Conservation (phyloP, 2,888 invertebrate genomes). For the Dicranocentrus wangi region DNA sequence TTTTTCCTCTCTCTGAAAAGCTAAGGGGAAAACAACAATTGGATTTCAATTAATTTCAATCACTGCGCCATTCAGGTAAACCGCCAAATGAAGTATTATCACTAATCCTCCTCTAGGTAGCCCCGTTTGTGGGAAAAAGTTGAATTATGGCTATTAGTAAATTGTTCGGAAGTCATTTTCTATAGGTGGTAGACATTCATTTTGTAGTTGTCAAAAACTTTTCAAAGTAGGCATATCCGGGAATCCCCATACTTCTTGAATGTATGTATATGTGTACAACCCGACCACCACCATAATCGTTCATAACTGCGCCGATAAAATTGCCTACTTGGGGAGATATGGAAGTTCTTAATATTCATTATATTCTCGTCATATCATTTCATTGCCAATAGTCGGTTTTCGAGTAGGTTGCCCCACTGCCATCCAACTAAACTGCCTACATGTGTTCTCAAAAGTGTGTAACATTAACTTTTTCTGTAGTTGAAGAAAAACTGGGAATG, state of each 20-base stretch:
- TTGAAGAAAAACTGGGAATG: too few relatives aligned
- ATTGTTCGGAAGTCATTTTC: conserved; percentile 63
- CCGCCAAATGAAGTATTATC: conserved; percentile 53
- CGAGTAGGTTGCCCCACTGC: too few relatives aligned
- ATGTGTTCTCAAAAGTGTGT: too few relatives aligned
- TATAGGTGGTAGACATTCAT: conserved; percentile 52
- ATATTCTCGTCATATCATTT: conserved; percentile 27
- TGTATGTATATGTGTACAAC: background rate
- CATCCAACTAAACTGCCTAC: too few relatives aligned
- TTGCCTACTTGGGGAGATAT: conserved; percentile 28
- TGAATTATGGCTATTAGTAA: conserved; percentile 65
- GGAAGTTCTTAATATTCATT: conserved; percentile 57
- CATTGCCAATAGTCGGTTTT: background rate
- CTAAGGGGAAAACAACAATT: conserved; percentile 43
- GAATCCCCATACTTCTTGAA: too few relatives aligned
- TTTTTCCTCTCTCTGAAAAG: background rate
- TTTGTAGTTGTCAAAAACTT: background rate
- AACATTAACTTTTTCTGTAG: too few relatives aligned
- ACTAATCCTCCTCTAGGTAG: conserved; percentile 7
- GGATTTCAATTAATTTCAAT: conserved; percentile 64
- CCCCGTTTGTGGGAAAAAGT: conserved; percentile 37
- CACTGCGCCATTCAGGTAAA: conserved; percentile 45
- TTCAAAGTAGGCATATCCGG: too few relatives aligned
- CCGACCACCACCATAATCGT: too few relatives aligned
- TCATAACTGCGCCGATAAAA: too few relatives aligned